phyloP scores from a whole-genome alignment of 2,113 vertebrate species.

The Semicossyphus pulcher region DNA sequence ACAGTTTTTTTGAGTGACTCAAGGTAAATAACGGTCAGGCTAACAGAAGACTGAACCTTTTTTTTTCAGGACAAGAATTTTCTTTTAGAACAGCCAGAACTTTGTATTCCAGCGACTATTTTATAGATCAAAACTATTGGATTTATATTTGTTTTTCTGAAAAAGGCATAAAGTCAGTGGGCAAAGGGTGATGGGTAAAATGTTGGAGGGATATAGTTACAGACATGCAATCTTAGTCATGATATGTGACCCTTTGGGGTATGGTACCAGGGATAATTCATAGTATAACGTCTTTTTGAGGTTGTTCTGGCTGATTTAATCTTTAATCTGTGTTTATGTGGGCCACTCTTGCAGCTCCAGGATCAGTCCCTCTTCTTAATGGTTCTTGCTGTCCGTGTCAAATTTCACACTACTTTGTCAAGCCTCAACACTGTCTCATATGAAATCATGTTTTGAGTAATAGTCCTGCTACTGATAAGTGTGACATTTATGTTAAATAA shows the following conservation, averaged over 20 bases:
- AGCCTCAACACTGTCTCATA: constrained; percentile 16
- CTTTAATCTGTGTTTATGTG: neutral
- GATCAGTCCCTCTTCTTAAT: constrained; percentile 14
- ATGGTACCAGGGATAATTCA: constrained; percentile 2
- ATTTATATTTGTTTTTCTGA: constrained; percentile 12
- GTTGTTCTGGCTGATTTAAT: neutral
- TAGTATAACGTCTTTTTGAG: neutral
- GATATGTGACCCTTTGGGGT: neutral
- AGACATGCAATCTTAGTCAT: neutral
- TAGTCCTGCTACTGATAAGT: constrained; percentile 62
- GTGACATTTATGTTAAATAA: constrained; percentile 53
- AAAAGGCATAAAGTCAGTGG: constrained; percentile 1
- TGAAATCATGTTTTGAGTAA: constrained; percentile 7
- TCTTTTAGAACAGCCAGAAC: neutral
- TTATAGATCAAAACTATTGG: neutral
- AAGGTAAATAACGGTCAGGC: neutral
- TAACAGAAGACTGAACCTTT: constrained; percentile 17
- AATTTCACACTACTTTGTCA: constrained; percentile 25
- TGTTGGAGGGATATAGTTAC: constrained; percentile 10
- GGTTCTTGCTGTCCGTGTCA: constrained; percentile 19
- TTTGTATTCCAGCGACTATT: constrained; percentile 17
- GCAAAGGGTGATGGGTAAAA: constrained; percentile 8
- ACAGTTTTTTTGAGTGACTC: neutral
- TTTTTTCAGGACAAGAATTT: constrained; percentile 21
- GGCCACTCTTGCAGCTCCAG: neutral